Percentiles rank a stretch among this genome's conserved stretches.
These are phyloP conservation scores for Acropternis orthonyx DNA, from an alignment of 2,797 vertebrate species.

Conservation along the genomic window DNA sequence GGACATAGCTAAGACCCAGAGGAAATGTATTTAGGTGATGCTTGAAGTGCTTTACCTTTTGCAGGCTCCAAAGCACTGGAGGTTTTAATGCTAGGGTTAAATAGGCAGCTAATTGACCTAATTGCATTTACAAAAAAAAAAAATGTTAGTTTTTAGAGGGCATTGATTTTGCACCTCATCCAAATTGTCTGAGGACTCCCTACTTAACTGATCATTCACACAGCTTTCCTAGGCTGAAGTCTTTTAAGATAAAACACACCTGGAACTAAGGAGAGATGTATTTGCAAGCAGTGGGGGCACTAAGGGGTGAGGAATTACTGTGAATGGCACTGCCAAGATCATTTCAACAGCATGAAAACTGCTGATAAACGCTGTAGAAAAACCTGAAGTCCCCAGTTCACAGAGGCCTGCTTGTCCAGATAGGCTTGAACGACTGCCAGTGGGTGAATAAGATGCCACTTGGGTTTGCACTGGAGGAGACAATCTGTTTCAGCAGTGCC, in stretches of 20 bases:
- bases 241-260: conserved; percentile 13
- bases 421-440: conserved; percentile 66
- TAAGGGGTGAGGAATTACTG: conserved; percentile 34
- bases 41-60: neutral
- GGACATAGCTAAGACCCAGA: neutral
- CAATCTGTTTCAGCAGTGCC: conserved; percentile 54
- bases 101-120: conserved; percentile 20
- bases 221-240: neutral
- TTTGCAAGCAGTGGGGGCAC: neutral
- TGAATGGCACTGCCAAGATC: conserved; percentile 50
- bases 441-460: conserved; percentile 56
- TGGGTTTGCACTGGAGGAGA: conserved; percentile 26
- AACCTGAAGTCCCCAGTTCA: conserved; percentile 41
- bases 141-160: conserved; percentile 13
- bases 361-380: conserved; percentile 61
- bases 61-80: neutral
- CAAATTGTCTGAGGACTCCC: neutral
- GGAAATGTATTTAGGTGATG: neutral
- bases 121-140: neutral
- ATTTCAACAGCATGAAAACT: conserved; percentile 61
- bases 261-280: neutral
- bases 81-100: neutral
- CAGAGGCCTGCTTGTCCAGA: conserved; percentile 56
- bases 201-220: neutral
- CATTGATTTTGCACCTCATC: conserved; percentile 29